These are phyloP conservation scores for Anthophora plumipes DNA, from an alignment of 2,888 invertebrate genomes.

Conservation along the genomic window DNA sequence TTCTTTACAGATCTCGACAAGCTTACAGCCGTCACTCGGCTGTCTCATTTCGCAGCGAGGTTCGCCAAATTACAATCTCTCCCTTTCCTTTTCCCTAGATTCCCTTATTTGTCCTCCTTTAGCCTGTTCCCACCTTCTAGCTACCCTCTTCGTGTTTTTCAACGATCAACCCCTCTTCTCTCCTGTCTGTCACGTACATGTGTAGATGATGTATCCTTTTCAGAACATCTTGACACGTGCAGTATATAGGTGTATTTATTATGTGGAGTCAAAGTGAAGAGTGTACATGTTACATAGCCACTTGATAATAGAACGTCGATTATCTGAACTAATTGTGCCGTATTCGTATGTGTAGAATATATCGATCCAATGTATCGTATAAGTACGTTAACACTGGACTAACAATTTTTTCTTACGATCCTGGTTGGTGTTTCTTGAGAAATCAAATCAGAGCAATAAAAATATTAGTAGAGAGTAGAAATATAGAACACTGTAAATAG, in stretches of 20 bases:
- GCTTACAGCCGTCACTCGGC: constrained; percentile 59
- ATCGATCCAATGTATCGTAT: no score
- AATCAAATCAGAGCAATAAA: no score
- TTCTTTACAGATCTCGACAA: constrained; percentile 32
- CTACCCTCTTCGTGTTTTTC: constrained; percentile 52
- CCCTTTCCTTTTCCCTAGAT: constrained; percentile 63
- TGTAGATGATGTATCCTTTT: constrained; percentile 62
- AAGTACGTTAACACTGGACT: no score
- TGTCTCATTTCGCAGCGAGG: constrained; percentile 67
- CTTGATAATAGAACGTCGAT: no score
- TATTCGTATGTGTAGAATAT: no score
- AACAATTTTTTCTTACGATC: no score
- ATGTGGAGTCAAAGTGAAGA: no score
- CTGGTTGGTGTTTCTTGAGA: no score
- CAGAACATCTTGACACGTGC: constrained; percentile 50
- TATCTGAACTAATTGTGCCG: no score
- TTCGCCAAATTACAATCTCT: constrained; percentile 71
- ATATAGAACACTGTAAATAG: no score
- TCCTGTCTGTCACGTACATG: constrained; percentile 65
- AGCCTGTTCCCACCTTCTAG: constrained; percentile 14
- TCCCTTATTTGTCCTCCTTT: constrained; percentile 66
- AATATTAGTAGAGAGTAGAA: no score
- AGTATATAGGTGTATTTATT: constrained; percentile 10
- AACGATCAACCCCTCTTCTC: constrained; percentile 49
- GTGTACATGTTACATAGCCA: no score